Base-by-base conservation (phyloP, 1,140 invertebrate species). In the Aphelenchoides besseyi region DNA sequence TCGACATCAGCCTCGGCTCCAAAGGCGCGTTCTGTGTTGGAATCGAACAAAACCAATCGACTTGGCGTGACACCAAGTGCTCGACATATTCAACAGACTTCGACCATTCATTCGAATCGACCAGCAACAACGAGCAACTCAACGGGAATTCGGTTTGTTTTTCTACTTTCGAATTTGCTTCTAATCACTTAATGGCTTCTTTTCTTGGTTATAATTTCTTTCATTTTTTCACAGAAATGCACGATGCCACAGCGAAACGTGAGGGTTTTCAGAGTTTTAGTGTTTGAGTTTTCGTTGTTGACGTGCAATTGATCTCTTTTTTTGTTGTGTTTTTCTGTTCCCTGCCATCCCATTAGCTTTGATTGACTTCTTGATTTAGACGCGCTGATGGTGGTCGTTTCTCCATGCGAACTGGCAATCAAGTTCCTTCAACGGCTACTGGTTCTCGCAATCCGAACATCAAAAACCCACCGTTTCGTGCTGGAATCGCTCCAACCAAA, bases 211-310 rank as follows among this genome's bases (percentile, higher is more conserved):
- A 23, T 32, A 63, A 18, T 29, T n/a, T 32, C 32, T 36, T 76
- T 72, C 32, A 26, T 8, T 29, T 32, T 74, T 61, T 74, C 75
- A 77, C 62, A 69, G 29, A 71, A 30, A 71, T 26, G 26, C 53
- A 29, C 63, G 78, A 48, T 77, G 75, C 61, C 76, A 62, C 30
- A 76, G 78, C 74, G 78, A 80, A 62, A 77, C 75, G 78, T 76
- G 48, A 80, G 78, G n/a, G n/a, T n/a, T n/a, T n/a, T n/a, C n/a
- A n/a, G n/a, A n/a, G n/a, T n/a, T n/a, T n/a, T n/a, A n/a, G n/a
- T n/a, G n/a, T n/a, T n/a, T n/a, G n/a, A 32, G n/a, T 67, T 57
- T 73, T 75, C 32, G 57, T 30, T 66, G 57, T 76, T 76, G n/a
- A n/a, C 23, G 55, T 12, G 5, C 55, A 33, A 59, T 59, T 5